Conservation (phyloP, 2,888 invertebrate genomes). For the Leucoma salicis region DNA sequence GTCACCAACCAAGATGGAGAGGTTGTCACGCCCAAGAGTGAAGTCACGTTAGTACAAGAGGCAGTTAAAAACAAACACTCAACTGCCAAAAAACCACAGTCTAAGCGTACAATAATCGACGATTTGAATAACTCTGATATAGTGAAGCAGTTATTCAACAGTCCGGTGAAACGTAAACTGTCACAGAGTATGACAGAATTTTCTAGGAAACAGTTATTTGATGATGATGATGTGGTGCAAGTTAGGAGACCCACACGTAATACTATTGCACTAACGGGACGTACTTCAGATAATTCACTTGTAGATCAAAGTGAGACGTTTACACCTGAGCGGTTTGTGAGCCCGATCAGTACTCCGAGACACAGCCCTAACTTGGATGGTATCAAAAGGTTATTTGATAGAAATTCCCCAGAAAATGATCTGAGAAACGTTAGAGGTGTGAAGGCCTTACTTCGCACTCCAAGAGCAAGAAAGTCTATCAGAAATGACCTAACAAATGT, state of each 20-base stretch:
- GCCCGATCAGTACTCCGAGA: slow-evolving; percentile 53
- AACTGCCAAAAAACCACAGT: slow-evolving; percentile 73
- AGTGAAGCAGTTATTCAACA: slow-evolving; percentile 70
- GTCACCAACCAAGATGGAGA: slow-evolving; percentile 39
- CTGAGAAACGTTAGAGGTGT: slow-evolving; percentile 49
- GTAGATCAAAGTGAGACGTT: slow-evolving; percentile 40
- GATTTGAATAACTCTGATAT: slow-evolving; percentile 65
- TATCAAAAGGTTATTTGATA: slow-evolving; percentile 49
- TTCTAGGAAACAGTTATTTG: slow-evolving; percentile 49
- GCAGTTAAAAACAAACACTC: slow-evolving; percentile 72
- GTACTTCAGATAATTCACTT: slow-evolving; percentile 40
- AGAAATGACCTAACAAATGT: slow-evolving; percentile 65
- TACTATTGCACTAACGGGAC: slow-evolving; percentile 37
- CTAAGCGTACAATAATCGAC: slow-evolving; percentile 72
- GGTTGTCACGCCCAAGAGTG: slow-evolving; percentile 63
- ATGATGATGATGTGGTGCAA: slow-evolving; percentile 44
- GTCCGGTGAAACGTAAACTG: slow-evolving; percentile 74
- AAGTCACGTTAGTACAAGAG: slow-evolving; percentile 55
- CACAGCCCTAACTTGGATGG: slow-evolving; percentile 49
- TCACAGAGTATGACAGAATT: slow-evolving; percentile 75
- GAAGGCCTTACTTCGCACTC: slow-evolving; percentile 43
- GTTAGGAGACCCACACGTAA: slow-evolving; percentile 37
- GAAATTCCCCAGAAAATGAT: slow-evolving; percentile 50
- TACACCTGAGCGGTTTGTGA: slow-evolving; percentile 61
- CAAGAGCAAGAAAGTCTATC: slow-evolving; percentile 47